phyloP scores from a whole-genome alignment of 1,140 invertebrate species.

The Drosophila nigromelanica region DNA sequence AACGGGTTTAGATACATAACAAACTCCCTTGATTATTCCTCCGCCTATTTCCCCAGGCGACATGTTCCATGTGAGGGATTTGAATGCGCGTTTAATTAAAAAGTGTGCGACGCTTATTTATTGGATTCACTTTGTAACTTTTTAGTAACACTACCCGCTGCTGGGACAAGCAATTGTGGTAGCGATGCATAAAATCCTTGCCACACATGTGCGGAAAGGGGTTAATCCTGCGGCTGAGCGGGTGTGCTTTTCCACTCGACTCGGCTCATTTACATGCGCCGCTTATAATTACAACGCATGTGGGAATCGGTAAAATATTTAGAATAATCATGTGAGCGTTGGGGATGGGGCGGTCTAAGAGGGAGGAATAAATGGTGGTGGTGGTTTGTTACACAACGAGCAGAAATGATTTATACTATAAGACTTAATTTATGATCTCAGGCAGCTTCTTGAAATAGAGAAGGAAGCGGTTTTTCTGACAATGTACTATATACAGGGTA shows the following conservation, averaged over 20 bases:
- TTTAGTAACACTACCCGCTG: conserved; percentile 4
- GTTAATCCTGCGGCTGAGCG: conserved; percentile 56
- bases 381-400: conserved; percentile 20
- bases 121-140: conserved; percentile 62
- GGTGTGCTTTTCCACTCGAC: conserved; percentile 47
- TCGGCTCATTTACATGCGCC: conserved; percentile 40
- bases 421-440: conserved; percentile 28
- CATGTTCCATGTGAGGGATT: conserved; percentile 15
- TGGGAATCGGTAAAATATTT: conserved; percentile 53
- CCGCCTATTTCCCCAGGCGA: conserved; percentile 6
- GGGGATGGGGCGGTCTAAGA: neutral
- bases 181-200: conserved; percentile 50
- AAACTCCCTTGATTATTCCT: neutral
- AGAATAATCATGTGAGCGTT: conserved; percentile 55
- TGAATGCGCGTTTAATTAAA: conserved; percentile 59
- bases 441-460: neutral
- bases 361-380: conserved; percentile 6
- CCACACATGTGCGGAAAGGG: conserved; percentile 58
- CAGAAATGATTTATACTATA: conserved; percentile 29
- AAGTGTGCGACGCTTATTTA: conserved; percentile 40
- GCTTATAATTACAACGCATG: conserved; percentile 52
- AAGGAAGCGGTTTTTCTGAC: neutral
- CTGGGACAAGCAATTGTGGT: conserved; percentile 33
- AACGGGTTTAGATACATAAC: conserved; percentile 6
- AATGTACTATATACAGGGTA: neutral